Evolutionary conservation across 2,113 vertebrate genomes (phyloP), one percentile per base, ranked within the genome.

Genomic region (Oceanites oceanicus): DNA sequence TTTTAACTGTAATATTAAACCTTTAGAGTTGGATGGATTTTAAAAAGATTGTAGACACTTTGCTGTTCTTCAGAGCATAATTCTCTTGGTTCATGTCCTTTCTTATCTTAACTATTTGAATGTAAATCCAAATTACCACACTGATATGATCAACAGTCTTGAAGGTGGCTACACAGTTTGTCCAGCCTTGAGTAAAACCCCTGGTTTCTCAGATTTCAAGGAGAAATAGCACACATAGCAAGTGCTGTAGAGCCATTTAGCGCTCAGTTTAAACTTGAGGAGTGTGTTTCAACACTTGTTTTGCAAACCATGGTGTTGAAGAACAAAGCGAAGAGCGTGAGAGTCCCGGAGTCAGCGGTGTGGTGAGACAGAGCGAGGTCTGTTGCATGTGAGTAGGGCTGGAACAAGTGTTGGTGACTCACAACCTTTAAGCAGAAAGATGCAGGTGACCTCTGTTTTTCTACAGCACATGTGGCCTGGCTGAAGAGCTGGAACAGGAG

Each of bases 401-500:
- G 59, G 26, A 61, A 36, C 32, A 7, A n/a, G 22, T 44, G 27
- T 63, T 71, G 52, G 32, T 63, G 68, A 23, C 42, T 88, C n/a
- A 3, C 45, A n/a, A 7, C 58, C 32, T 90, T 83, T 50, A 66
- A 95, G 66, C 49, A 94, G 91, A 58, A 73, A 49, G 29, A n/a
- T 65, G 14, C 53, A 70, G 66, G 29, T 59, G 42, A 72, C 49
- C 66, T 96, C 19, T 94, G 2, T 93, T 92, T 86, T 38, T 85
- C 36, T 88, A 6, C 17, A 99, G 99, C 97, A 98, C 99, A 0
- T 99, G 99, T 96, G 99, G 99, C 56, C 98, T 99, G 3, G 99
- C 99, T 9, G 99, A 99, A 66, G 99, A 99, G 92, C 87, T 99
- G 92, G 99, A 99, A 32, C 93, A 98, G 76, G 94, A 98, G 59